Evolutionary conservation across 92 coral and sea anemone species (phyloP), one percentile per base, ranked within the genome.

Genomic region (Zoanthus sociatus): DNA sequence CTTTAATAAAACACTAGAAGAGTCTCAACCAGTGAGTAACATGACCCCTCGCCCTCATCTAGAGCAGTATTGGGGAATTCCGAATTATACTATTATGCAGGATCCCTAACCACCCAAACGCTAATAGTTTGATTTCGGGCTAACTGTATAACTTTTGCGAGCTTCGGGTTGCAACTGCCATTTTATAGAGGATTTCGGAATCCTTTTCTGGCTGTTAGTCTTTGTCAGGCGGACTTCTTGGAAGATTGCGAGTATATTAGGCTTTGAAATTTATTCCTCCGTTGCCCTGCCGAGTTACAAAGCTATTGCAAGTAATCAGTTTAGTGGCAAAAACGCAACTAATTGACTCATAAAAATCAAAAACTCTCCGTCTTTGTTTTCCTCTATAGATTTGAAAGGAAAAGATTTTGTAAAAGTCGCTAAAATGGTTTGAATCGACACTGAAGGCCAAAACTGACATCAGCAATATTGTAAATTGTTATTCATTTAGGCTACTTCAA

Each of bases 151-250:
- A 54, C 60, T 54, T 54, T 37, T 37, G 42, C 42, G 8, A 15
- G 60, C 60, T 54, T 54, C 11, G 15, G 15, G 60, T 54, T 54
- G 15, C 8, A 54, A 54, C 60, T 10, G 15, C 60, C 8, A 54
- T 69, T 69, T 69, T 18, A 69, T 69, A 69, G 42, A 8, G 74
- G 42, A 69, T 44, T 14, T 69, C 26, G 21, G 32, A 69, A 69
- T 18, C 21, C 74, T 69, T 18, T 69, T 69, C 74, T 69, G 74
- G 74, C 74, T 69, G 74, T 69, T 69, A 21, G 2, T 45, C 44
- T 70, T 37, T 15, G 74, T 15, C 5, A 6, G 5, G 74, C 1
- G 74, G 21, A 70, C 74, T 70, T n/a, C 74, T 70, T n/a, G 12
- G 6, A 11, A 70, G 21, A 70, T 70, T 69, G 74, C 74, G 7